Evolutionary conservation across 2,888 invertebrate species (phyloP), one percentile per base, ranked within the genome.

Genomic region (Mimachlamys varia): DNA sequence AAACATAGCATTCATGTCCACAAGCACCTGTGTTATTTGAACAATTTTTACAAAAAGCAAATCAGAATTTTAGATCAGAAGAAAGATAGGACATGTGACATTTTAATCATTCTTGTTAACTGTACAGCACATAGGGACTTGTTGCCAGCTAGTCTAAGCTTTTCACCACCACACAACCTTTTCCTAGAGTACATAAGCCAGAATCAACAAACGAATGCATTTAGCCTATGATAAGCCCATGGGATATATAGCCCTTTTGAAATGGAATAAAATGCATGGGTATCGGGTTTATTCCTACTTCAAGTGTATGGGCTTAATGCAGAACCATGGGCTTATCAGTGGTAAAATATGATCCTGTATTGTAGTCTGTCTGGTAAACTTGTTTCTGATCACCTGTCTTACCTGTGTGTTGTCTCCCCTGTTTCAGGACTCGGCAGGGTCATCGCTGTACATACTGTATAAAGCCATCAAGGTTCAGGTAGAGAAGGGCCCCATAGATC

Each of bases 401-500:
- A 33, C 53, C 88, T 50, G 44, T 3, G 7, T 44, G 7, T 88
- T 50, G 22, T 87, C 19, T 76, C 58, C 15, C 53, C 87, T 90
- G 62, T 92, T 92, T 1, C 94, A 99, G 96, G 99, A 99, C 97
- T 99, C 99, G 97, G 99, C 99, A 89, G 99, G 99, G 62, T 99
- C 99, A 97, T 99, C 99, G 90, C 97, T 99, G 91, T 99, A 99
- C 97, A 98, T 99, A 98, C 97, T 99, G 94, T 99, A 99, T 97
- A 98, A 99, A 97, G 99, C 99, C 92, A 99, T 99, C 97, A 99
- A 99, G 97, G 99, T 99, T 96, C 99, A 99, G 97, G 99, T 99
- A 93, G 99, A 99, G 97, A 99, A 99, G 97, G 99, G 99, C 90
- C 99, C 99, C 89, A 99, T 99, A 90, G 99, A 99, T 97, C 98